Evolutionary conservation across 2,888 invertebrate genomes (phyloP).

Genomic region (Eucera pruinosa): DNA sequence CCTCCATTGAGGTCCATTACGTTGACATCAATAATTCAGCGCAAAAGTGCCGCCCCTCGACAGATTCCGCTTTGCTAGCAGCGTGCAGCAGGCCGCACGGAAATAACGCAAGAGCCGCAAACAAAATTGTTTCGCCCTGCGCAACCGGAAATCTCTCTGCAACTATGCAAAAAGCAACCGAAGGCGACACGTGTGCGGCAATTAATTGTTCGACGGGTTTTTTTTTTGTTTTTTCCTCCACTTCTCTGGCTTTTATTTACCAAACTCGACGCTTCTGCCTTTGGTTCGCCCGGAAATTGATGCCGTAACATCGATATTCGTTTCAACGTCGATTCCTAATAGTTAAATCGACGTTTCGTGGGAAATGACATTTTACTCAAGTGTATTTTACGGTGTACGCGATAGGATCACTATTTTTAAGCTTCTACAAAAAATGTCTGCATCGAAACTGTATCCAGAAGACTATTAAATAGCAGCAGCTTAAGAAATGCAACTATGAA

Average conservation of each 20-base stretch:
- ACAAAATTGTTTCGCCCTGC: slow-evolving; percentile 69
- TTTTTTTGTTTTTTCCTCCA: too few species aligned
- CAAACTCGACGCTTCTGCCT: slow-evolving; percentile 6
- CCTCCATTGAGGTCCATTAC: slow-evolving; percentile 73
- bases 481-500: too few species aligned
- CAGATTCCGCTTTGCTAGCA: slow-evolving; percentile 54
- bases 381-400: too few species aligned
- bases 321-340: too few species aligned
- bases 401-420: too few species aligned
- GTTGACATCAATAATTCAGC: slow-evolving; percentile 75
- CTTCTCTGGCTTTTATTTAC: slow-evolving; percentile 15
- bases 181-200: slow-evolving; percentile 40
- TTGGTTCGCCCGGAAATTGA: not conserved
- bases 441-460: too few species aligned
- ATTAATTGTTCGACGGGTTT: slow-evolving; percentile 59
- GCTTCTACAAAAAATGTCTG: too few species aligned
- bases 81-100: slow-evolving; percentile 26
- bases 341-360: too few species aligned
- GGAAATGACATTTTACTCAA: too few species aligned
- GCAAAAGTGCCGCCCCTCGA: slow-evolving; percentile 70
- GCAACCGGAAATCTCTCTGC: slow-evolving; percentile 53
- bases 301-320: too few species aligned
- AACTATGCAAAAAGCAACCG: slow-evolving; percentile 27
- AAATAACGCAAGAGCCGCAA: slow-evolving; percentile 65
- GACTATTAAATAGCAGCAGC: too few species aligned